These are phyloP conservation scores for Lathronympha strigana DNA, from an alignment of 2,888 invertebrate species.

Conservation along the genomic window DNA sequence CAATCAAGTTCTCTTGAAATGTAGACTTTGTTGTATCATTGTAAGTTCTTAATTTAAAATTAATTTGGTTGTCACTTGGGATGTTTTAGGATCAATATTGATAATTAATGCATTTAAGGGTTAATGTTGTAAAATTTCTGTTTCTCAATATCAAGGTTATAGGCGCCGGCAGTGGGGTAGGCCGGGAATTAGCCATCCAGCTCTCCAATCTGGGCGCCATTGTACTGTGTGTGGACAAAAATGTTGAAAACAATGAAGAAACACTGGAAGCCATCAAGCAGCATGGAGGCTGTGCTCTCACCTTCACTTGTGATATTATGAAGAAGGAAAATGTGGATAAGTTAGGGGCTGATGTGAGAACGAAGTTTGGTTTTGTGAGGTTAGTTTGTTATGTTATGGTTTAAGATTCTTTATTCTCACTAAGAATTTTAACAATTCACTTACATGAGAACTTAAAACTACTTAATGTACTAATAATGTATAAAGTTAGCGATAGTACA, in stretches of 20 bases:
- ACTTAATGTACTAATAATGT: too few species aligned
- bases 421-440: too few species aligned
- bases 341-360: slow-evolving; percentile 73
- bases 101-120: too few species aligned
- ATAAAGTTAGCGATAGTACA: too few species aligned
- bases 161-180: slow-evolving; percentile 88
- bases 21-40: too few species aligned
- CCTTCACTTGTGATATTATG: slow-evolving; percentile 84
- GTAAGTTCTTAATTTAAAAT: too few species aligned
- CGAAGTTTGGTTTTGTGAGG: slow-evolving; percentile 79
- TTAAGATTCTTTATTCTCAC: too few species aligned
- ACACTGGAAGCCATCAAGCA: slow-evolving; percentile 76
- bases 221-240: slow-evolving; percentile 87
- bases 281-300: slow-evolving; percentile 74
- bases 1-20: too few species aligned
- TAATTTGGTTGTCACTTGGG: too few species aligned
- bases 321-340: slow-evolving; percentile 76
- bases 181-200: slow-evolving; percentile 85
- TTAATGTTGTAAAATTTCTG: background rate
- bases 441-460: too few species aligned
- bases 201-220: slow-evolving; percentile 82
- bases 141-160: slow-evolving; percentile 79
- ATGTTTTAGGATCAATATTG: too few species aligned
- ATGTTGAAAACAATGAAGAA: slow-evolving; percentile 76
- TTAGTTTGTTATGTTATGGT: background rate